phyloP scores from a whole-genome alignment of 2,888 invertebrate genomes.

The Spilosoma lubricipeda region DNA sequence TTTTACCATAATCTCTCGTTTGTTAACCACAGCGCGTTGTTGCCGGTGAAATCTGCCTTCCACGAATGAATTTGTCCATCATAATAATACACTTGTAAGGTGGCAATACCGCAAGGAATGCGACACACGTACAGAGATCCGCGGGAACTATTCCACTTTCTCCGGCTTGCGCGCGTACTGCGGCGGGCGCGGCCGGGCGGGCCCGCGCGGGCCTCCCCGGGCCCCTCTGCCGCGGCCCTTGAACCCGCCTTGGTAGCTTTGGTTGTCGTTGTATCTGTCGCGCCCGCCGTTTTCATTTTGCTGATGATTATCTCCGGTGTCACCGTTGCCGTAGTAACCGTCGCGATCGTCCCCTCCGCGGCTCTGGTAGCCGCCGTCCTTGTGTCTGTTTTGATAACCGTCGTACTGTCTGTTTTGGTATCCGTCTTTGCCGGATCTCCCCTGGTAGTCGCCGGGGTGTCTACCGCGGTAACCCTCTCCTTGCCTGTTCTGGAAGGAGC shows the following conservation, averaged over 20 bases:
- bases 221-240: conserved; percentile 84
- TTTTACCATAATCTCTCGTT: conserved; percentile 87
- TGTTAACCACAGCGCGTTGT: conserved; percentile 87
- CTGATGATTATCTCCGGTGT: conserved; percentile 76
- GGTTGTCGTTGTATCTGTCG: conserved; percentile 80
- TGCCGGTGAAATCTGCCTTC: conserved; percentile 90
- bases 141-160: conserved; percentile 66
- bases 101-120: conserved; percentile 53
- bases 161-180: conserved; percentile 77
- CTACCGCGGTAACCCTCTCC: conserved; percentile 72
- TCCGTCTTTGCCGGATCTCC: conserved; percentile 68
- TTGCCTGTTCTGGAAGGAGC: conserved; percentile 69
- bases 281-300: conserved; percentile 83
- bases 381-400: conserved; percentile 72
- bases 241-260: conserved; percentile 86
- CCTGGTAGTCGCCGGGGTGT: conserved; percentile 70
- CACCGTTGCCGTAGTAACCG: conserved; percentile 77
- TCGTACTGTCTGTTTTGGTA: conserved; percentile 74
- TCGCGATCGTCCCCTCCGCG: conserved; percentile 65
- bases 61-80: conserved; percentile 86
- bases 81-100: conserved; percentile 57
- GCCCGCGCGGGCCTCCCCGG: conserved; percentile 64
- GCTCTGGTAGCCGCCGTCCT: conserved; percentile 68
- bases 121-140: conserved; percentile 50
- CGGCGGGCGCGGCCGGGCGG: conserved; percentile 65